Percentiles rank a stretch among this genome's conserved stretches.
These are phyloP conservation scores for Brienomyrus brachyistius DNA, from an alignment of 2,113 vertebrate species.

Conservation along the genomic window DNA sequence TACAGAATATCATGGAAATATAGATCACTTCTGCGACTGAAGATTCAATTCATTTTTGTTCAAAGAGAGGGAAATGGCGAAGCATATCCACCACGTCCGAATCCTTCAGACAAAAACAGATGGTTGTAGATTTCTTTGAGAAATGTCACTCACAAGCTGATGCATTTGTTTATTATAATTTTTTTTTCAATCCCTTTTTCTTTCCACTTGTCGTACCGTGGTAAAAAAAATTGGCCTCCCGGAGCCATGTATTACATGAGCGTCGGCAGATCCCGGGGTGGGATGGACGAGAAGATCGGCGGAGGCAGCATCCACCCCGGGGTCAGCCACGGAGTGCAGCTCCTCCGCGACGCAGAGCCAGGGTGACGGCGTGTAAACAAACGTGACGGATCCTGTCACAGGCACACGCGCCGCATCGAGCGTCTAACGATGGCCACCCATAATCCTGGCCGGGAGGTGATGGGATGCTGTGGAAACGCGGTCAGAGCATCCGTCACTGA, in stretches of 20 bases:
- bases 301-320: slow-evolving; percentile 80
- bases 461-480: slow-evolving; percentile 40
- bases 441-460: slow-evolving; percentile 79
- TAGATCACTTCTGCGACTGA: not conserved
- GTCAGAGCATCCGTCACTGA: slow-evolving; percentile 20
- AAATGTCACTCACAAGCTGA: slow-evolving; percentile 60
- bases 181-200: not conserved
- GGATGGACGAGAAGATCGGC: slow-evolving; percentile 71
- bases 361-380: slow-evolving; percentile 95
- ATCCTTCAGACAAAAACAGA: slow-evolving; percentile 25
- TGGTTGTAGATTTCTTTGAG: slow-evolving; percentile 49
- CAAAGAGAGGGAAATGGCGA: not conserved
- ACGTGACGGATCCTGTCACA: slow-evolving; percentile 80
- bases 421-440: slow-evolving; percentile 83
- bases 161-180: not conserved
- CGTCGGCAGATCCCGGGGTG: slow-evolving; percentile 61
- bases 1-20: not conserved
- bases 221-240: slow-evolving; percentile 50
- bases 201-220: slow-evolving; percentile 60
- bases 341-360: slow-evolving; percentile 77
- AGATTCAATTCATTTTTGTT: not conserved
- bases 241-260: slow-evolving; percentile 55
- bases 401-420: slow-evolving; percentile 74
- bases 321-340: slow-evolving; percentile 74
- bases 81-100: not conserved